phyloP scores from a whole-genome alignment of 2,888 invertebrate species.

The Tetragnatha montana region DNA sequence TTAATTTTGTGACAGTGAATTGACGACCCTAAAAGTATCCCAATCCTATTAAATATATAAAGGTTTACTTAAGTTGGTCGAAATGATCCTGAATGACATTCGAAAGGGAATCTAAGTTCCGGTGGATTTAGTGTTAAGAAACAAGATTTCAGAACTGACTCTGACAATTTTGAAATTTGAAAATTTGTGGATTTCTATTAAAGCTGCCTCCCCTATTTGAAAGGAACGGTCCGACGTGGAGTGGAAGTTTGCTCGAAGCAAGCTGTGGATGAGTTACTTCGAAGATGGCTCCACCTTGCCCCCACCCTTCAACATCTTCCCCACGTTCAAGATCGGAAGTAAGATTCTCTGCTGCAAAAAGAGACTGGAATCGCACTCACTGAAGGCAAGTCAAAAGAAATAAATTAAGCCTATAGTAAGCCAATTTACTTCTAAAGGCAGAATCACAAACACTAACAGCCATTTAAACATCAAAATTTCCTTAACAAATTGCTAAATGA shows the following conservation, averaged over 20 bases:
- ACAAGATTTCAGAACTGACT: too few species aligned
- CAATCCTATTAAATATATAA: too few species aligned
- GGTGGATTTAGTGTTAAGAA: too few species aligned
- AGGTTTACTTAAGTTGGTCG: too few species aligned
- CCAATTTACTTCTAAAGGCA: not conserved
- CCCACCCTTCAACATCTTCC: slow-evolving; percentile 79
- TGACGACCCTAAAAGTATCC: too few species aligned
- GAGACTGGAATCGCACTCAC: slow-evolving; percentile 32
- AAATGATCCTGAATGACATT: too few species aligned
- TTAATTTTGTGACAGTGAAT: too few species aligned
- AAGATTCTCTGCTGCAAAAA: slow-evolving; percentile 22
- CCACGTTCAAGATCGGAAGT: slow-evolving; percentile 76
- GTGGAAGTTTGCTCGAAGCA: slow-evolving; percentile 79
- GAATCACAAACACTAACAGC: not conserved
- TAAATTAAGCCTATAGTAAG: not conserved
- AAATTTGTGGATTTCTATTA: too few species aligned
- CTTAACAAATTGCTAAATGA: too few species aligned
- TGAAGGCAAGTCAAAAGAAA: slow-evolving; percentile 43
- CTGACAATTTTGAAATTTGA: too few species aligned
- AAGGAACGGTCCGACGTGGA: slow-evolving; percentile 79
- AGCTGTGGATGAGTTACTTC: slow-evolving; percentile 79
- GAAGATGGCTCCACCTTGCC: slow-evolving; percentile 79
- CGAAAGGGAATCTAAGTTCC: too few species aligned
- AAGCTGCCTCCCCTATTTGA: not conserved
- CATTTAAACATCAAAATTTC: too few species aligned